These are phyloP conservation scores for Apodemia zela DNA, from an alignment of 2,888 invertebrate species.

Conservation along the genomic window DNA sequence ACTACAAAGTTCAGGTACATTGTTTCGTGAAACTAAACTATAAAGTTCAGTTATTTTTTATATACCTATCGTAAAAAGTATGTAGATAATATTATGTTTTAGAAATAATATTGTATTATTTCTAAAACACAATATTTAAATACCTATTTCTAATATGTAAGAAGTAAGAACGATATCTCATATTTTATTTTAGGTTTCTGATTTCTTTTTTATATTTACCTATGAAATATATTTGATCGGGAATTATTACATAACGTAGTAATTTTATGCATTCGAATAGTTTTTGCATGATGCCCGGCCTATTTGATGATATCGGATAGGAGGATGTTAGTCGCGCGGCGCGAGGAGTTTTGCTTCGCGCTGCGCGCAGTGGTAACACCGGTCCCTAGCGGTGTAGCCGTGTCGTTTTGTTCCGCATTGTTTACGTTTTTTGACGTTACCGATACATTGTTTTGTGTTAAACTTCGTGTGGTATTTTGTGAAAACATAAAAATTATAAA, in stretches of 20 bases:
- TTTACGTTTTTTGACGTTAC: constrained; percentile 61
- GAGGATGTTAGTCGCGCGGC: constrained; percentile 32
- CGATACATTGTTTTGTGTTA: constrained; percentile 26
- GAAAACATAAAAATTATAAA: constrained; percentile 48
- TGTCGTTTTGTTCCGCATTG: constrained; percentile 57
- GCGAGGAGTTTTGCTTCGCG: constrained; percentile 48
- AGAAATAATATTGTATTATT: too few species aligned
- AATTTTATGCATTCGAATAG: constrained; percentile 34
- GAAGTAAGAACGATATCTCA: too few species aligned
- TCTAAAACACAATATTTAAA: too few species aligned
- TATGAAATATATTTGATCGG: too few species aligned
- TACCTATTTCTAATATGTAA: too few species aligned
- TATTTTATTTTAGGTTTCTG: too few species aligned
- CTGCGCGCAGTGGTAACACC: constrained; percentile 75
- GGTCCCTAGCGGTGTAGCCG: constrained; percentile 58
- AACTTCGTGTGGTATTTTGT: constrained; percentile 38
- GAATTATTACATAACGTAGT: constrained; percentile 42
- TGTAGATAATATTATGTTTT: too few species aligned
- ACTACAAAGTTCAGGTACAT: too few species aligned
- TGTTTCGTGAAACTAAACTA: too few species aligned
- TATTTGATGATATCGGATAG: constrained; percentile 34
- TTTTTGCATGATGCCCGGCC: constrained; percentile 31
- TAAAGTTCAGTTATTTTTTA: too few species aligned
- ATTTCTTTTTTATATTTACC: too few species aligned
- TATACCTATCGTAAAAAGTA: too few species aligned